These are phyloP conservation scores for Alethe diademata DNA, from an alignment of 2,113 vertebrate species.

Conservation along the genomic window DNA sequence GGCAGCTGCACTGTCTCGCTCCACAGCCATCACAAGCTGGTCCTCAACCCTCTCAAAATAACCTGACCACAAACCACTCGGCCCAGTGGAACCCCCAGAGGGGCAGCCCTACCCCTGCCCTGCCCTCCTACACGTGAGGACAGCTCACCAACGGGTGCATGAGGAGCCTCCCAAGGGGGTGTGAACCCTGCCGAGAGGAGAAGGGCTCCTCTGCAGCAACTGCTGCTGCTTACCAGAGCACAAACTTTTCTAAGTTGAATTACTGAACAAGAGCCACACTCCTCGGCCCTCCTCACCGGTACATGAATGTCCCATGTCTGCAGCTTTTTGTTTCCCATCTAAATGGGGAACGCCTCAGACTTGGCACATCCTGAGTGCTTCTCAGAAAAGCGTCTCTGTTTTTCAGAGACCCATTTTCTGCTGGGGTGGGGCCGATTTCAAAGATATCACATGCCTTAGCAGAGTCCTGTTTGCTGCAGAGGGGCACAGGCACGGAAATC, in stretches of 20 bases:
- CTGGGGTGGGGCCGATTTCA: neutral
- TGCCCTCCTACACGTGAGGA: accelerated
- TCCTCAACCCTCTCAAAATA: neutral
- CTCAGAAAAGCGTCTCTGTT: neutral
- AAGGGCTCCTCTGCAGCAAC: neutral
- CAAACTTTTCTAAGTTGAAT: neutral
- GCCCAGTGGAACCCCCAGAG: too few relatives aligned
- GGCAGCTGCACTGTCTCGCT: neutral
- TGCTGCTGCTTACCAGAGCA: neutral
- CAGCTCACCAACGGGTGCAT: accelerated
- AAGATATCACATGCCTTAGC: accelerated
- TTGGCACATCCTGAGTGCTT: neutral
- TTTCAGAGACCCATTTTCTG: neutral
- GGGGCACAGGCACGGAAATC: neutral
- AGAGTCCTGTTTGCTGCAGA: accelerated
- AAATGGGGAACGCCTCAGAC: neutral
- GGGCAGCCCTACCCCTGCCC: neutral
- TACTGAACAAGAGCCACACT: neutral
- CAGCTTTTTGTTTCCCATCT: neutral
- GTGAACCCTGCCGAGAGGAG: too few relatives aligned
- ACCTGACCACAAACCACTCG: neutral
- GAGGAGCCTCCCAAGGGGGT: neutral
- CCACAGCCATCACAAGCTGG: neutral
- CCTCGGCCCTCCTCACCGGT: accelerated
- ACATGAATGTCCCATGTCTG: accelerated